phyloP scores from a whole-genome alignment of 2,888 invertebrate genomes.

The Drosophila koepferae region DNA sequence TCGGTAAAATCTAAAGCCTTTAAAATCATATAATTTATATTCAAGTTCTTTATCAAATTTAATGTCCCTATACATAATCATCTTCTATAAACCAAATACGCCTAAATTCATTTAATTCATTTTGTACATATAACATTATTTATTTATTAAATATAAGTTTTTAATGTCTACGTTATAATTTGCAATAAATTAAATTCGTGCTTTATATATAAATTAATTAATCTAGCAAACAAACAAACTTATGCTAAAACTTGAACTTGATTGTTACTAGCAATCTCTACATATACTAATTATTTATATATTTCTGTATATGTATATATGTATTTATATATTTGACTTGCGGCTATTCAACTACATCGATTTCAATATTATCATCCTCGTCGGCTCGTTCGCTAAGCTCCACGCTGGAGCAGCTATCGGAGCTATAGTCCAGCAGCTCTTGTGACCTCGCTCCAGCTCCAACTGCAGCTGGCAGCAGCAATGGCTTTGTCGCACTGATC shows the following conservation, averaged over 20 bases:
- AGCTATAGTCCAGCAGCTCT: constrained; percentile 66
- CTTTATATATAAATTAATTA: constrained; percentile 10
- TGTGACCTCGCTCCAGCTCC: constrained; percentile 7
- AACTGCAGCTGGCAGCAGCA: constrained; percentile 14
- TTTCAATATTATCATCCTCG: constrained; percentile 81
- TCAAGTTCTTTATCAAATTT: no score
- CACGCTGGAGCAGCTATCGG: constrained; percentile 77
- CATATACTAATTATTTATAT: not conserved
- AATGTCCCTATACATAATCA: not conserved
- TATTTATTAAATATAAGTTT: constrained; percentile 25
- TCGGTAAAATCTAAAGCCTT: no score
- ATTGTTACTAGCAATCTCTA: not conserved
- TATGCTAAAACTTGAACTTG: constrained; percentile 13
- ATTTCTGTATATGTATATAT: not conserved
- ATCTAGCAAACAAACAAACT: constrained; percentile 1
- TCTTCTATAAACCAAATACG: not conserved
- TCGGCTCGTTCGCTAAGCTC: constrained; percentile 78
- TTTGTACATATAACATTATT: constrained; percentile 25
- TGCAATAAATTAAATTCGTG: constrained; percentile 57
- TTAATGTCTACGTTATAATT: constrained; percentile 16
- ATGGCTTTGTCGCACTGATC: constrained; percentile 13
- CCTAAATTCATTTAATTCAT: constrained; percentile 11
- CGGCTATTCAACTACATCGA: constrained; percentile 82
- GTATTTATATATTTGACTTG: not conserved
- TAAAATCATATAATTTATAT: no score